A percentile compares a stretch with the other conserved stretches of the same genome.
Conservation (phyloP, 2,113 vertebrate species). For the sheep (Ovis aries) region DNA sequence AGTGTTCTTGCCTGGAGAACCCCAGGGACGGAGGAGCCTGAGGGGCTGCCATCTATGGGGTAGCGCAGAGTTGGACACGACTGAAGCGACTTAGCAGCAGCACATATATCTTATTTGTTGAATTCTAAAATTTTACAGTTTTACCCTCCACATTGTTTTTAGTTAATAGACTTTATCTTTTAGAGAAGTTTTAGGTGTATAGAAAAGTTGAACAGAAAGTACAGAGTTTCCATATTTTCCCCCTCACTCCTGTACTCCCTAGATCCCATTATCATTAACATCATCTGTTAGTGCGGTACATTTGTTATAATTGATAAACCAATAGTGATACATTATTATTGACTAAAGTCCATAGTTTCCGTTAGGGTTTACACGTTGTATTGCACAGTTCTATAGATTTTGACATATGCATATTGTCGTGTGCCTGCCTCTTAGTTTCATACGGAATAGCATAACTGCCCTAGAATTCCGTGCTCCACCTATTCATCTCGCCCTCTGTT, state of each 20-base stretch:
- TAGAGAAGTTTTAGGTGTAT: neutral
- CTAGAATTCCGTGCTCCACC: neutral
- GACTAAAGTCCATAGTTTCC: neutral
- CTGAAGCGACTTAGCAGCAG: neutral
- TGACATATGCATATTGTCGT: neutral
- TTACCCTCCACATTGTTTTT: neutral
- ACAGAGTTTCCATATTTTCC: neutral
- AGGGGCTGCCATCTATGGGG: neutral
- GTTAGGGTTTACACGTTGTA: neutral
- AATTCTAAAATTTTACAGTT: neutral
- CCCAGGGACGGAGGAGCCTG: neutral
- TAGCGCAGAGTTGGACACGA: fast-evolving
- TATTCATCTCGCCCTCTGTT: neutral
- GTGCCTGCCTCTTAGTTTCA: neutral
- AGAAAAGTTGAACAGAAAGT: neutral
- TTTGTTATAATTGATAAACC: neutral
- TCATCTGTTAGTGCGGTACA: neutral
- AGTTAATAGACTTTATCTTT: neutral
- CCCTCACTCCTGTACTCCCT: neutral
- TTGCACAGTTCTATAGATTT: neutral
- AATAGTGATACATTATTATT: neutral
- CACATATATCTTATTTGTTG: neutral
- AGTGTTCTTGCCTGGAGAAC: neutral
- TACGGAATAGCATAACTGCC: neutral
- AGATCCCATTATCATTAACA: neutral